Evolutionary conservation across 35 echinoderm and acorn worm genomes (phyloP).

Genomic region (Holothuria glaberrima): DNA sequence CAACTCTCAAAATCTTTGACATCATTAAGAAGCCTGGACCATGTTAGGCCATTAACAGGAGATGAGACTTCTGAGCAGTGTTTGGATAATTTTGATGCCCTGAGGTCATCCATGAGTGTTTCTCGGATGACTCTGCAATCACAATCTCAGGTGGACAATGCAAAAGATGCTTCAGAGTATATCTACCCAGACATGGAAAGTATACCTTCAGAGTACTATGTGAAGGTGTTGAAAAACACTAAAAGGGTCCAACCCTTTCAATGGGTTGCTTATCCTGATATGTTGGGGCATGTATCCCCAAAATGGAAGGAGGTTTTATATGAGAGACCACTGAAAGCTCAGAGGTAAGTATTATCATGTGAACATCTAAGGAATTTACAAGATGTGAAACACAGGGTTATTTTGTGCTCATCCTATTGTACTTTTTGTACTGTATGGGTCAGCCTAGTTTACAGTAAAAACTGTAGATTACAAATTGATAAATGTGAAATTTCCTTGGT

Average conservation of each 20-base stretch:
- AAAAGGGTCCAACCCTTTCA: constrained; percentile 80
- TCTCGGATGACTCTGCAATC: constrained; percentile 75
- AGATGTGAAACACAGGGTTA: too few species aligned
- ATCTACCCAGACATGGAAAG: constrained; percentile 67
- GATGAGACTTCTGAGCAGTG: constrained; percentile 6
- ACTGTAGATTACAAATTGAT: too few species aligned
- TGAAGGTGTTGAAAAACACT: constrained; percentile 68
- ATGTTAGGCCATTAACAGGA: neutral
- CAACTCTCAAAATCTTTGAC: constrained; percentile 78
- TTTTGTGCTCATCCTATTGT: too few species aligned
- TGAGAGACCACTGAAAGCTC: constrained; percentile 75
- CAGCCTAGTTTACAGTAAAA: too few species aligned
- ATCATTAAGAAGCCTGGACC: constrained; percentile 60
- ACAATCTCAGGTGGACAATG: constrained; percentile 7
- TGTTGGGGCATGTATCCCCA: constrained; percentile 69
- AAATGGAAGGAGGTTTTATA: constrained; percentile 60
- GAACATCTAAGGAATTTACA: too few species aligned
- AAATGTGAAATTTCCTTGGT: too few species aligned
- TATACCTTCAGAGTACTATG: constrained; percentile 76
- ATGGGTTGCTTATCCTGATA: constrained; percentile 82
- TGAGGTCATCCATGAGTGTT: constrained; percentile 82
- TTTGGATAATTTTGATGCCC: constrained; percentile 55
- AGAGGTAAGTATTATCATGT: constrained; percentile 65
- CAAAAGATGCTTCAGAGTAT: neutral
- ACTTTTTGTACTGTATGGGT: too few species aligned